phyloP scores from a whole-genome alignment of 2,888 invertebrate genomes.

The Glaucopsyche alexis region DNA sequence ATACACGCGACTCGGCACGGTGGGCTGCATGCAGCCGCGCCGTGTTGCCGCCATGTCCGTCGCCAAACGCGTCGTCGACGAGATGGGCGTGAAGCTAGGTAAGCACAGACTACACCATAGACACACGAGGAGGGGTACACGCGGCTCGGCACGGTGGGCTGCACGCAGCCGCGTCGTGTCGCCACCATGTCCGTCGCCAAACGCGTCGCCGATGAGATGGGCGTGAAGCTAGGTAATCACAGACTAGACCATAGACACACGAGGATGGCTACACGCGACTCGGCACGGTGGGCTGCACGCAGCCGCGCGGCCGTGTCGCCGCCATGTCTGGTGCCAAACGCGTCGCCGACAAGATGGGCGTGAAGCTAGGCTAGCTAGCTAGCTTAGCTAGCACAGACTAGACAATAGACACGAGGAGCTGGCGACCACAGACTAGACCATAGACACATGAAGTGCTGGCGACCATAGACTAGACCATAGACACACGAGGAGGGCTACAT shows the following conservation, averaged over 20 bases:
- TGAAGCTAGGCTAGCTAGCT: too few relatives aligned
- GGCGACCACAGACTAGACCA: not conserved
- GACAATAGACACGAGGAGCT: too few relatives aligned
- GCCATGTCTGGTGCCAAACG: slow-evolving; percentile 99
- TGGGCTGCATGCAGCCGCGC: slow-evolving; percentile 98
- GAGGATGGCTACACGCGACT: slow-evolving; percentile 82
- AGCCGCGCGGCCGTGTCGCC: slow-evolving; percentile 95
- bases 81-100: slow-evolving; percentile 89
- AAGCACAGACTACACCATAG: not conserved
- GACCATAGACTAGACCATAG: too few relatives aligned
- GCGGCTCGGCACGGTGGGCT: slow-evolving; percentile 95
- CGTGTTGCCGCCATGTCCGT: slow-evolving; percentile 99
- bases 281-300: slow-evolving; percentile 96
- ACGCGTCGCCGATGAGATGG: slow-evolving; percentile 99
- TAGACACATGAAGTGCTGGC: not conserved
- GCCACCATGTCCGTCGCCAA: slow-evolving; percentile 99
- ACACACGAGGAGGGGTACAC: slow-evolving; percentile 97
- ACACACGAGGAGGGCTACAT: slow-evolving; percentile 97
- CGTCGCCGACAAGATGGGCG: slow-evolving; percentile 98
- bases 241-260: not conserved
- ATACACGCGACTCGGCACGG: slow-evolving; percentile 93
- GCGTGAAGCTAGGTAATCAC: slow-evolving; percentile 85
- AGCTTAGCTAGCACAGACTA: slow-evolving; percentile 56
- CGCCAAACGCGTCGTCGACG: slow-evolving; percentile 98
- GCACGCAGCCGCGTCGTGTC: slow-evolving; percentile 96